Percentiles rank a stretch among this genome's conserved stretches.
phyloP scores from a whole-genome alignment of 2,113 vertebrate genomes.

The Callipepla squamata region DNA sequence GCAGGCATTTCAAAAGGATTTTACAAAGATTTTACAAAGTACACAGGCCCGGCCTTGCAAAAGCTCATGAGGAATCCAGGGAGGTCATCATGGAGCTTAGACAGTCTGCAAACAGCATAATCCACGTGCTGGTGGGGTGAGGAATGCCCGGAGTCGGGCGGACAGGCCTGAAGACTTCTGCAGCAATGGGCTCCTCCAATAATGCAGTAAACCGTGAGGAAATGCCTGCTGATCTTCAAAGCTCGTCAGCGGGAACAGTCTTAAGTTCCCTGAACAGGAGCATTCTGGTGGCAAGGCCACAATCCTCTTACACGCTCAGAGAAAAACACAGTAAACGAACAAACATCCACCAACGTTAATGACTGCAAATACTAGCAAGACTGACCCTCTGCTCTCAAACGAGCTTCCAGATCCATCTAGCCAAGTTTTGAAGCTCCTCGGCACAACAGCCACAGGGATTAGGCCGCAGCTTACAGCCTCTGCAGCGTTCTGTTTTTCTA shows the following conservation, averaged over 20 bases:
- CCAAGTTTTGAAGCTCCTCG: constrained; percentile 57
- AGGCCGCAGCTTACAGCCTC: constrained; percentile 48
- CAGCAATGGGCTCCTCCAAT: constrained; percentile 32
- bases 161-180: constrained; percentile 41
- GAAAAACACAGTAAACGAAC: background rate
- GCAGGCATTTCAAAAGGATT: constrained; percentile 64
- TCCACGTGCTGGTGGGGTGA: constrained; percentile 50
- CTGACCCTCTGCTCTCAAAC: constrained; percentile 60
- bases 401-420: constrained; percentile 60
- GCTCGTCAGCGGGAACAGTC: constrained; percentile 34
- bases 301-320: constrained; percentile 19
- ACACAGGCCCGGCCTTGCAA: constrained; percentile 52
- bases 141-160: background rate
- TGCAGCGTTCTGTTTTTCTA: constrained; percentile 59
- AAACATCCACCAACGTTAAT: constrained; percentile 10
- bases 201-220: constrained; percentile 49
- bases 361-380: constrained; percentile 34
- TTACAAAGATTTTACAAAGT: constrained; percentile 57
- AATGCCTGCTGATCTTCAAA: constrained; percentile 73
- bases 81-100: constrained; percentile 59
- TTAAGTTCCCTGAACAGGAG: constrained; percentile 58
- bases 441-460: constrained; percentile 44
- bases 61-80: constrained; percentile 55
- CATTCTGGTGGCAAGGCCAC: constrained; percentile 13
- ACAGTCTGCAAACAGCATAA: constrained; percentile 60